A percentile compares a stretch with the other conserved stretches of the same genome.
phyloP scores from a whole-genome alignment of 2,113 vertebrate species.

The Bagarius yarrelli region DNA sequence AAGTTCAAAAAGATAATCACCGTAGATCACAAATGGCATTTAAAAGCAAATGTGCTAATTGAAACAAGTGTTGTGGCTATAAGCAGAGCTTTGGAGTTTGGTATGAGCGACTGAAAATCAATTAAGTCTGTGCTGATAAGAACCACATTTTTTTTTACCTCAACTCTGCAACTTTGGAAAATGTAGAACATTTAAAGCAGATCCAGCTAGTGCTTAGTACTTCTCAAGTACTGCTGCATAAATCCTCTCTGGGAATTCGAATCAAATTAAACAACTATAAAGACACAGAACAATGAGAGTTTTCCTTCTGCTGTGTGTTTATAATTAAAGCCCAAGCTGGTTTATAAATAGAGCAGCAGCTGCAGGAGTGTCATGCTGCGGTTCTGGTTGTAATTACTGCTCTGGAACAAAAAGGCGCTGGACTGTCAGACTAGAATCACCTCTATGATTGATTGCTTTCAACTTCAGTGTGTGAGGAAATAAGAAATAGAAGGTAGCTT shows the following conservation, averaged over 20 bases:
- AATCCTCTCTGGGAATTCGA: neutral
- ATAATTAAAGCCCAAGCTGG: neutral
- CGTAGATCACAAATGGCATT: neutral
- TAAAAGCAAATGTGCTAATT: constrained; percentile 11
- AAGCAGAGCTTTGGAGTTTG: neutral
- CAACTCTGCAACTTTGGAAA: neutral
- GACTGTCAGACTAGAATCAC: neutral
- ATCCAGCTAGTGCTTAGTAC: neutral
- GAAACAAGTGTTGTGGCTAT: neutral
- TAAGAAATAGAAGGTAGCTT: neutral
- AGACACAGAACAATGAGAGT: neutral
- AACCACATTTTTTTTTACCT: neutral
- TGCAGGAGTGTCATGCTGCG: constrained; percentile 10
- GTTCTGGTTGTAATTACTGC: constrained; percentile 38
- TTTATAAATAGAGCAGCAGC: constrained; percentile 27
- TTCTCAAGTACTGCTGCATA: neutral
- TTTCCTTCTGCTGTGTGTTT: neutral
- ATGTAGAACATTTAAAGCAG: neutral
- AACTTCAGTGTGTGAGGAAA: neutral
- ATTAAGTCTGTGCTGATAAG: neutral
- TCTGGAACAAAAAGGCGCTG: constrained; percentile 32
- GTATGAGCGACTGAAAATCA: neutral
- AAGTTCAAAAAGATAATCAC: neutral
- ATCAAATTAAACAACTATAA: neutral
- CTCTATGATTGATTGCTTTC: neutral